phyloP scores from a whole-genome alignment of 2,113 vertebrate genomes.

The Sinocyclocheilus maitianheensis region DNA sequence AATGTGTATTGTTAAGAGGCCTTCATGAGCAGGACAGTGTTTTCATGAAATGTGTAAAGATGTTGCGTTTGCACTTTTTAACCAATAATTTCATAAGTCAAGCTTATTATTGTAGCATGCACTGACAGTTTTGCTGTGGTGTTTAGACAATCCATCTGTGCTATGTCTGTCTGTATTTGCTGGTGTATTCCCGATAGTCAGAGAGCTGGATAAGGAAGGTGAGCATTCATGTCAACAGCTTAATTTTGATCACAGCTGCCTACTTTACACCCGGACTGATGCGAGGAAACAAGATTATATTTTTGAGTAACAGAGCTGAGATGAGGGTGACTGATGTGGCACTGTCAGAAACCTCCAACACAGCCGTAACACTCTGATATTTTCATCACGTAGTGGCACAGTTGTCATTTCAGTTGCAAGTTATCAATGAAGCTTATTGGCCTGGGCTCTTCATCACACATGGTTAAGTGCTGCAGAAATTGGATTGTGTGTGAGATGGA shows the following conservation, averaged over 20 bases:
- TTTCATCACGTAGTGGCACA: conserved; percentile 61
- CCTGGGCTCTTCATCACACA: conserved; percentile 50
- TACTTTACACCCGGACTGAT: conserved; percentile 28
- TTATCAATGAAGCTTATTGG: conserved; percentile 62
- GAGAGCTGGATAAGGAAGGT: not conserved
- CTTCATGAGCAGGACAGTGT: not conserved
- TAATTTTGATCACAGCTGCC: conserved; percentile 3
- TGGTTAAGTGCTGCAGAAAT: conserved; percentile 21
- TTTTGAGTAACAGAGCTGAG: conserved; percentile 13
- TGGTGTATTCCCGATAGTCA: not conserved
- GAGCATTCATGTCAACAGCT: conserved; percentile 14
- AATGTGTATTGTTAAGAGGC: not conserved
- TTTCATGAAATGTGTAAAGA: not conserved
- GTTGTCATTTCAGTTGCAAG: conserved; percentile 51
- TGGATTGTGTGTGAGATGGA: not conserved
- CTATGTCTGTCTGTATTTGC: not conserved
- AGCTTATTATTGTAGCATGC: not conserved
- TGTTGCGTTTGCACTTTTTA: not conserved
- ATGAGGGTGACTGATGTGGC: conserved; percentile 48
- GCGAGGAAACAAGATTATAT: conserved; percentile 34
- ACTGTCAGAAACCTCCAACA: conserved; percentile 40
- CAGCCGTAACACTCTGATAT: conserved; percentile 46
- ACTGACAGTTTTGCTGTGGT: not conserved
- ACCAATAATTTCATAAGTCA: not conserved
- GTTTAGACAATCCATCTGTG: not conserved